These are phyloP conservation scores for Cerastis leucographa DNA, from an alignment of 2,888 invertebrate species.

Conservation along the genomic window DNA sequence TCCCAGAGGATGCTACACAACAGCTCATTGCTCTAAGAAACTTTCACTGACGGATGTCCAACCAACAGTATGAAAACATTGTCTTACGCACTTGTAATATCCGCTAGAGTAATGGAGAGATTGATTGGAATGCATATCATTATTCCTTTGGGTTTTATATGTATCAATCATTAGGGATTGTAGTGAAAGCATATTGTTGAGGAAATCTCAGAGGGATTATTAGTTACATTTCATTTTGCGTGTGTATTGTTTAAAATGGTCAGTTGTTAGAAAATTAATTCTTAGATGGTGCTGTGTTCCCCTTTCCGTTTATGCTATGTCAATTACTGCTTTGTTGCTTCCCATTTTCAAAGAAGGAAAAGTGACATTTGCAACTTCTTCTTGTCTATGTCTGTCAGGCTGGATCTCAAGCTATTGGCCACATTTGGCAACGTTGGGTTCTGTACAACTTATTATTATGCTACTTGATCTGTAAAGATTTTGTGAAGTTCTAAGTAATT, in stretches of 20 bases:
- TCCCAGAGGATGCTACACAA: slow-evolving; percentile 26
- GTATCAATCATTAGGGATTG: slow-evolving; percentile 37
- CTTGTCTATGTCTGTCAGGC: neutral
- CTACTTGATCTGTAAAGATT: neutral
- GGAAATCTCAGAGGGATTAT: slow-evolving; percentile 29
- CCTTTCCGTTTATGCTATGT: neutral
- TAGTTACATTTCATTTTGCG: slow-evolving; percentile 23
- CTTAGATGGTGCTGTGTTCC: neutral
- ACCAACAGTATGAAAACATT: slow-evolving; percentile 1
- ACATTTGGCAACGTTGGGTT: neutral
- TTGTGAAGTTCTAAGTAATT: neutral
- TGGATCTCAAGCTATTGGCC: neutral
- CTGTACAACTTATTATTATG: neutral
- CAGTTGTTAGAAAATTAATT: neutral
- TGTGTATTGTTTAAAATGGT: neutral
- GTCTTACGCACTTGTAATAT: slow-evolving; percentile 29
- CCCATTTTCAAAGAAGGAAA: too few species aligned
- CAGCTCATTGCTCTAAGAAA: neutral
- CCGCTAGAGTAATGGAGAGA: slow-evolving; percentile 30
- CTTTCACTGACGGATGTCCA: slow-evolving; percentile 45
- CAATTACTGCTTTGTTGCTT: neutral
- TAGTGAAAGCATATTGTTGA: slow-evolving; percentile 35
- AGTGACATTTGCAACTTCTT: neutral
- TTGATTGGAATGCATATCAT: slow-evolving; percentile 38
- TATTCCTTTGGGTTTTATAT: slow-evolving; percentile 23